Evolutionary conservation across 2,888 invertebrate species (phyloP).

Genomic region (Teinopalpus imperialis): DNA sequence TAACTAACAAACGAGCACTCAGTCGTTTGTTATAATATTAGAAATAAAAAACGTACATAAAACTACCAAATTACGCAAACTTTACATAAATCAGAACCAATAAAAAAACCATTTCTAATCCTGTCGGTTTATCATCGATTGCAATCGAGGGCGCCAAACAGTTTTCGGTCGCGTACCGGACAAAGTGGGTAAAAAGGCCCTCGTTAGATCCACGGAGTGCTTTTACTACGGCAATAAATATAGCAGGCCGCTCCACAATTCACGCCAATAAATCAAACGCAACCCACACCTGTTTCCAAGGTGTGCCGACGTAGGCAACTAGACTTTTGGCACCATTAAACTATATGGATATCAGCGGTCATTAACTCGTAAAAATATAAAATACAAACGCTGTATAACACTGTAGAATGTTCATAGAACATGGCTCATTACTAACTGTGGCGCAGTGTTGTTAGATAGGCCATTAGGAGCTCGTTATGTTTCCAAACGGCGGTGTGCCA

Average conservation of each 20-base stretch:
- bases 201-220: neutral
- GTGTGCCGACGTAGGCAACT: neutral
- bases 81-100: too few relatives aligned
- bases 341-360: neutral
- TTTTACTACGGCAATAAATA: slow-evolving; percentile 13
- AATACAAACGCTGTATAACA: too few relatives aligned
- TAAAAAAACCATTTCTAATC: too few relatives aligned
- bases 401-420: too few relatives aligned
- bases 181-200: neutral
- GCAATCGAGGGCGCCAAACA: too few relatives aligned
- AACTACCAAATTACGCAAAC: too few relatives aligned
- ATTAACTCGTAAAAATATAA: neutral
- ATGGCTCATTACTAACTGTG: neutral
- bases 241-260: neutral
- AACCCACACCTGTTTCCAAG: slow-evolving; percentile 3
- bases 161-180: neutral
- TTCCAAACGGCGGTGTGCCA: slow-evolving; percentile 1
- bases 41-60: too few relatives aligned
- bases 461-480: slow-evolving; percentile 7
- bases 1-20: too few relatives aligned
- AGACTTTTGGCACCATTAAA: neutral
- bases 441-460: neutral
- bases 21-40: too few relatives aligned
- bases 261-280: slow-evolving; percentile 3
- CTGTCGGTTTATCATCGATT: too few relatives aligned